Base-by-base conservation (phyloP, 1,140 invertebrate species). In the Dendroctonus valens region DNA sequence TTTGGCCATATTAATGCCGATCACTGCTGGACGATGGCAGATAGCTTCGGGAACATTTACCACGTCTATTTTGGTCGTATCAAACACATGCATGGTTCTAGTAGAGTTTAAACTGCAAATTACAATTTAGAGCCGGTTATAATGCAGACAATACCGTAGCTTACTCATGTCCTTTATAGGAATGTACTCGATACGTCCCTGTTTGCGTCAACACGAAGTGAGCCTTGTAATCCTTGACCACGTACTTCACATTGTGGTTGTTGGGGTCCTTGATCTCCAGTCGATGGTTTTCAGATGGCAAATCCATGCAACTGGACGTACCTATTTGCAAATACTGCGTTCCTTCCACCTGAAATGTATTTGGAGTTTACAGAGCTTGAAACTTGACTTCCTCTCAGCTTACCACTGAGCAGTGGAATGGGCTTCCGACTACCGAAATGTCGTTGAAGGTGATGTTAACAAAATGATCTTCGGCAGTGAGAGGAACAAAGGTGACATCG, bases 361-460 rank as follows among this genome's bases (percentile, higher is more conserved):
- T 15, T 1, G 1, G 11, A 40, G 49, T 12, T 26, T 26, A 6
- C 6, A 11, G 39, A 55, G 26, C 26, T 52, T 52, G 38, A 55
- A 41, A 11, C 11, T 52, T n/a, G 50, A 15, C 11, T 55, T 8
- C 7, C 53, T 39, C 7, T 5, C 7, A 11, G 52, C 66, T 49
- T 68, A 68, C 66, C 70, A 81, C 68, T 14, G 80, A 77, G 73
- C 89, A 89, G 71, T 91, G 88, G 79, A 96, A 96, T 14, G 95
- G 94, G 79, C 91, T 95, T 26, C 93, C 93, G 70, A 92, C 91
- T 7, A 97, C 91, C 59, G 91, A 85, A 73, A 96, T 91, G 68
- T 97, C 95, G 74, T 99, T 99, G 79, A 99, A 99, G 7, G 92
- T 94, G 62, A 99, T 96, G 73, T 95, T 96, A 5, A 98, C 93